Percentiles rank a stretch among this genome's conserved stretches.
Evolutionary conservation across 2,797 vertebrate genomes (phyloP).

Genomic region (Scyliorhinus canicula): DNA sequence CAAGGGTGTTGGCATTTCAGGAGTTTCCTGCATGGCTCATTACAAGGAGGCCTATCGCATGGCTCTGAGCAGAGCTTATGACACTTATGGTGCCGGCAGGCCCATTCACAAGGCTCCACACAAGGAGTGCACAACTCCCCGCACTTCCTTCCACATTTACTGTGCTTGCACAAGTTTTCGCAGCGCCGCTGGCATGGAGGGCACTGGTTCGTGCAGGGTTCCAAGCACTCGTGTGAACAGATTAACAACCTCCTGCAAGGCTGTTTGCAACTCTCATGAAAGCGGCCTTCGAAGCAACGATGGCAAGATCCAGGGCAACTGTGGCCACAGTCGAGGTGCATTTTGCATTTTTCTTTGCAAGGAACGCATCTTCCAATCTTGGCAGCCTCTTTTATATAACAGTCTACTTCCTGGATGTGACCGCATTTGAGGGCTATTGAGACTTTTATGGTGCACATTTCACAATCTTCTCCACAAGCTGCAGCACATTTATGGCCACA

Average conservation of each 20-base stretch:
- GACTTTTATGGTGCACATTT: conserved; percentile 57
- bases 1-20: conserved; percentile 76
- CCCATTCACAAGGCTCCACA: conserved; percentile 74
- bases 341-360: conserved; percentile 61
- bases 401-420: conserved; percentile 64
- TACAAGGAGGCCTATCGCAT: conserved; percentile 75
- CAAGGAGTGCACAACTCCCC: conserved; percentile 72
- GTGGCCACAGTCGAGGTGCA: conserved; percentile 69
- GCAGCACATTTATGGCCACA: conserved; percentile 72
- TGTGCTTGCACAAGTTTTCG: conserved; percentile 80
- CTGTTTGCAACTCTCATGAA: conserved; percentile 63
- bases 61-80: conserved; percentile 78
- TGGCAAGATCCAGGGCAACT: conserved; percentile 68
- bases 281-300: conserved; percentile 70
- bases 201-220: conserved; percentile 72
- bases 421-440: conserved; percentile 65
- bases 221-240: conserved; percentile 75
- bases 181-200: conserved; percentile 70
- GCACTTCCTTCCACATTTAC: conserved; percentile 69
- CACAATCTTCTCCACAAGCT: conserved; percentile 67
- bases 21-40: conserved; percentile 60
- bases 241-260: conserved; percentile 66
- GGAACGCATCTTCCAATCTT: conserved; percentile 43
- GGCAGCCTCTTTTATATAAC: conserved; percentile 49
- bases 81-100: conserved; percentile 73